Percentiles rank a stretch among this genome's conserved stretches.
These are phyloP conservation scores for Ptychoptera contaminata DNA, from an alignment of 2,888 invertebrate genomes.

Conservation along the genomic window DNA sequence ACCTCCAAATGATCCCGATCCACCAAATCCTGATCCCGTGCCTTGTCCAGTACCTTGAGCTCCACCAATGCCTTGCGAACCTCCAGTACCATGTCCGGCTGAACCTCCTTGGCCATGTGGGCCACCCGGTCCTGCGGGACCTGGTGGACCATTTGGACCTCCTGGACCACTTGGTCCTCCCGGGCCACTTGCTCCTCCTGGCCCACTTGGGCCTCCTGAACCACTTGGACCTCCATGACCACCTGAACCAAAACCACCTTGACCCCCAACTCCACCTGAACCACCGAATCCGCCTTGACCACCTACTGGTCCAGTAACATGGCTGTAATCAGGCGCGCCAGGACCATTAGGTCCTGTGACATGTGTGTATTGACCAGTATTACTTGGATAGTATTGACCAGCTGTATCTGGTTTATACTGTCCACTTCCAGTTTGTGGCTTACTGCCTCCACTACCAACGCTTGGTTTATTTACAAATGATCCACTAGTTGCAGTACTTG, in stretches of 20 bases:
- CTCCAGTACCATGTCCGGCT: background rate
- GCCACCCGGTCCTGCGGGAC: conserved; percentile 19
- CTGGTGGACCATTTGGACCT: conserved; percentile 22
- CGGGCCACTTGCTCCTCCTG: conserved; percentile 4
- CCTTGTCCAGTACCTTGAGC: background rate
- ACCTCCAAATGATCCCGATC: background rate
- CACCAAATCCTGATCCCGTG: background rate
- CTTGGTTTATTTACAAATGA: too few relatives aligned
- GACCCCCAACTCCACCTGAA: conserved; percentile 9
- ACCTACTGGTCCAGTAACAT: conserved; percentile 14
- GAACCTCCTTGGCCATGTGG: background rate
- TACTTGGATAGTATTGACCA: conserved; percentile 4
- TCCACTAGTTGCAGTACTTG: too few relatives aligned
- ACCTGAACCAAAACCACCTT: background rate
- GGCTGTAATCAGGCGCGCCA: conserved; percentile 5
- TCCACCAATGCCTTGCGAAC: background rate
- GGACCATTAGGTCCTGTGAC: conserved; percentile 13
- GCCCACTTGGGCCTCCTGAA: conserved; percentile 7
- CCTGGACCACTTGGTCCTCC: conserved; percentile 4
- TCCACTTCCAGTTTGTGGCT: conserved; percentile 1
- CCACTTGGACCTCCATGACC: conserved; percentile 8
- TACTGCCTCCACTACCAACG: too few relatives aligned
- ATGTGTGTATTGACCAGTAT: conserved; percentile 9
- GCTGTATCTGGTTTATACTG: conserved; percentile 2
- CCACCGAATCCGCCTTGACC: conserved; percentile 16